Conservation (phyloP, 2,888 invertebrate genomes). For the Tribolium freemani region DNA sequence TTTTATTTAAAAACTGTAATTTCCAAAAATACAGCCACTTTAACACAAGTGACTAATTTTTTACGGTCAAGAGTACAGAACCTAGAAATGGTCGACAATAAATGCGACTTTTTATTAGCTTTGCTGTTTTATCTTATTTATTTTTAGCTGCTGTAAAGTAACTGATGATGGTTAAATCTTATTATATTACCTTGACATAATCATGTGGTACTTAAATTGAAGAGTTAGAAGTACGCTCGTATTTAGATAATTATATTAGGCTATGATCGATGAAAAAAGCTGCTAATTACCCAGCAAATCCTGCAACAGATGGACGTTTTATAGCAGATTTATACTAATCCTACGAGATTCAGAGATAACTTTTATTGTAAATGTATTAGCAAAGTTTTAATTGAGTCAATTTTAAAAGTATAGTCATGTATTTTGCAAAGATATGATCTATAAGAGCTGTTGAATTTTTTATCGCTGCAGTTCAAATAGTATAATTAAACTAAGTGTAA, state of each 20-base stretch:
- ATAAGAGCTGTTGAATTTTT: neutral
- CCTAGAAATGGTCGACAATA: neutral
- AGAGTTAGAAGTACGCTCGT: neutral
- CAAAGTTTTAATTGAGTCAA: neutral
- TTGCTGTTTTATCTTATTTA: neutral
- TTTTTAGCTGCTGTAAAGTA: slow-evolving; percentile 11
- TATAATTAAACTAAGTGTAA: neutral
- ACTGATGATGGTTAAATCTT: slow-evolving; percentile 11
- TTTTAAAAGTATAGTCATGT: neutral
- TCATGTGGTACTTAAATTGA: neutral
- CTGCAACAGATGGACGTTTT: neutral
- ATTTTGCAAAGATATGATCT: neutral
- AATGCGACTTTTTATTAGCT: neutral
- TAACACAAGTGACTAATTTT: neutral
- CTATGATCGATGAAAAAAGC: neutral
- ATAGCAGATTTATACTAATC: slow-evolving; percentile 1
- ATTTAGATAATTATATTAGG: neutral
- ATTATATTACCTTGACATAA: slow-evolving; percentile 16
- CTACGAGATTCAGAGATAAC: neutral
- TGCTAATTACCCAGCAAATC: neutral
- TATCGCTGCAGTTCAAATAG: neutral
- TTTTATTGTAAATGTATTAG: neutral
- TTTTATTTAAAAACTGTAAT: neutral
- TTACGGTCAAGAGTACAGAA: no score
- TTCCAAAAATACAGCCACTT: neutral